These are phyloP conservation scores for Celastrina argiolus DNA, from an alignment of 2,888 invertebrate species.

Conservation along the genomic window DNA sequence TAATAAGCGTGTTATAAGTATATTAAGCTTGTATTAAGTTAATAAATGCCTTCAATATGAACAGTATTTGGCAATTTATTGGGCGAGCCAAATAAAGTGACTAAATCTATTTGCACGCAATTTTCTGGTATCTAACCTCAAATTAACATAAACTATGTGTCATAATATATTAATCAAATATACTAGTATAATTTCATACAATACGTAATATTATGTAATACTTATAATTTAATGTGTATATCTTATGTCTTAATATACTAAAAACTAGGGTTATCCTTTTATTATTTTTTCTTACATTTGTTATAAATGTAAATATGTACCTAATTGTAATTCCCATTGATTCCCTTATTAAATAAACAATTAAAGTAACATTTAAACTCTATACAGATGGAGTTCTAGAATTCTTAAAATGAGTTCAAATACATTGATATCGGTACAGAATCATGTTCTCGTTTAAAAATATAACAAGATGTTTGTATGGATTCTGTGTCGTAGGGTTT, in stretches of 20 bases:
- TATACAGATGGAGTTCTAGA: not conserved
- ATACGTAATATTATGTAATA: no score
- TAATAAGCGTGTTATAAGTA: constrained; percentile 14
- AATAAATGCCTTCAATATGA: not conserved
- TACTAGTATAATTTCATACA: no score
- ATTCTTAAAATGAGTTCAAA: not conserved
- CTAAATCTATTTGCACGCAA: constrained; percentile 1
- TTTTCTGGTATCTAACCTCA: not conserved
- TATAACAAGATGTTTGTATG: not conserved
- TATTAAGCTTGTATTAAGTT: not conserved
- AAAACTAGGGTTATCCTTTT: no score
- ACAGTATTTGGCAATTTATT: constrained; percentile 4
- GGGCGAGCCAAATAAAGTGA: not conserved
- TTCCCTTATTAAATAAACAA: no score
- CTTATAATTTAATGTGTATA: no score
- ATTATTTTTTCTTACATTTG: no score
- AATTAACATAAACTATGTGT: not conserved
- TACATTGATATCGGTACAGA: not conserved
- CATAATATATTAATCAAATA: not conserved
- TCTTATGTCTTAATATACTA: no score
- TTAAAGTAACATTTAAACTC: no score
- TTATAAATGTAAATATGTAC: no score
- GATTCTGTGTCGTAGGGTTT: not conserved
- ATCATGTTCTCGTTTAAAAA: not conserved
- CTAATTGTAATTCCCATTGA: no score